A percentile compares a stretch with the other conserved stretches of the same genome.
Evolutionary conservation across 2,888 invertebrate genomes (phyloP).

Genomic region (Tipula vernalis): DNA sequence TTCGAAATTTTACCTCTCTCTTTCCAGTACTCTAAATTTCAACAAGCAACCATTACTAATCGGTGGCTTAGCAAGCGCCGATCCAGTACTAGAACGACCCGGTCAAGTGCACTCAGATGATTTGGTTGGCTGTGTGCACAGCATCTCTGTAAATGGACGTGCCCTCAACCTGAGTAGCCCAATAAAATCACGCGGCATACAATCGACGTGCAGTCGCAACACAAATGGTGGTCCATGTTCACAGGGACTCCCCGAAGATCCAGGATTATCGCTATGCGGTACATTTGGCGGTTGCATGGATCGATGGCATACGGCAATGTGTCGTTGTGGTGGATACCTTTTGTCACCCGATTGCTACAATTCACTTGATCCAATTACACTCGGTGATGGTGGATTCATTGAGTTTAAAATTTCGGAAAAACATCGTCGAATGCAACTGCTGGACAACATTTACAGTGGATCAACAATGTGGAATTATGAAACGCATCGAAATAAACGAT

Average conservation of each 20-base stretch:
- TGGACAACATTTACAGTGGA: slow-evolving; percentile 66
- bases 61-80: slow-evolving; percentile 74
- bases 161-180: slow-evolving; percentile 70
- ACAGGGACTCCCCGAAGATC: slow-evolving; percentile 28
- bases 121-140: slow-evolving; percentile 87
- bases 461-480: slow-evolving; percentile 52
- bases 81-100: slow-evolving; percentile 75
- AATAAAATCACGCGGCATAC: slow-evolving; percentile 55
- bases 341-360: slow-evolving; percentile 67
- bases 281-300: slow-evolving; percentile 64
- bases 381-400: slow-evolving; percentile 65
- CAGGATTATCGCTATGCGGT: slow-evolving; percentile 40
- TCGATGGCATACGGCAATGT: slow-evolving; percentile 66
- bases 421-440: slow-evolving; percentile 72
- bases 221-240: slow-evolving; percentile 53
- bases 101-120: slow-evolving; percentile 88
- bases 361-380: slow-evolving; percentile 66
- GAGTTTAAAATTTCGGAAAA: slow-evolving; percentile 71
- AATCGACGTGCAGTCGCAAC: slow-evolving; percentile 62
- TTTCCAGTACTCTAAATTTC: slow-evolving; percentile 75
- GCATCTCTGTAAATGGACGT: slow-evolving; percentile 77
- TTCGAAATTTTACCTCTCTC: not conserved
- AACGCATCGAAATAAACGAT: slow-evolving; percentile 29
- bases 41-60: slow-evolving; percentile 76
- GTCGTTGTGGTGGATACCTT: slow-evolving; percentile 53